Evolutionary conservation across 2,113 vertebrate species (phyloP).

Genomic region (Artemisiospiza belli): DNA sequence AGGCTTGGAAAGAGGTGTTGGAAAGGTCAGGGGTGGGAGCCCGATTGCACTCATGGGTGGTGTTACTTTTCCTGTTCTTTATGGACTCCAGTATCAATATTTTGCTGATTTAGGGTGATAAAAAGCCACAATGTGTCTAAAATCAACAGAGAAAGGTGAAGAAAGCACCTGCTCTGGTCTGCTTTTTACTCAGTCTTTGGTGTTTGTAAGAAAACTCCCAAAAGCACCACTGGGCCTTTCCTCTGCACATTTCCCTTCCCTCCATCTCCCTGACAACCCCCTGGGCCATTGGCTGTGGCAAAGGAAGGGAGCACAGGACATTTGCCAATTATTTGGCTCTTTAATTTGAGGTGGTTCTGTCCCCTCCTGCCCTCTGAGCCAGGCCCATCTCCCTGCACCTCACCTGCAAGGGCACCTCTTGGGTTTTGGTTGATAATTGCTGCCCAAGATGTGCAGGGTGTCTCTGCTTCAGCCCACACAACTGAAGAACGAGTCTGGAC

Average conservation of each 20-base stretch:
- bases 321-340: not conserved
- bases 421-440: too few relatives aligned
- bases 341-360: not conserved
- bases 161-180: not conserved
- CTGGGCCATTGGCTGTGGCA: not conserved
- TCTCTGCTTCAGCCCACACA: too few relatives aligned
- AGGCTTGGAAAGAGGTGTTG: not conserved
- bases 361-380: not conserved
- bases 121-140: not conserved
- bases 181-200: not conserved
- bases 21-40: not conserved
- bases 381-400: not conserved
- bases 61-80: not conserved
- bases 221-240: not conserved
- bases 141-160: not conserved
- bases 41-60: not conserved
- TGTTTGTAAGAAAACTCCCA: not conserved
- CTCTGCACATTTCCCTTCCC: not conserved
- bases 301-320: not conserved
- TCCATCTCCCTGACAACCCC: not conserved
- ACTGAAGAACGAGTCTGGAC: too few relatives aligned
- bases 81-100: not conserved
- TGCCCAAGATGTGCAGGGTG: too few relatives aligned
- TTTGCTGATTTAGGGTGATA: not conserved
- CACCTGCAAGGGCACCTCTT: not conserved